Conservation (phyloP, 2,797 vertebrate species). For the Scleropages formosus region DNA sequence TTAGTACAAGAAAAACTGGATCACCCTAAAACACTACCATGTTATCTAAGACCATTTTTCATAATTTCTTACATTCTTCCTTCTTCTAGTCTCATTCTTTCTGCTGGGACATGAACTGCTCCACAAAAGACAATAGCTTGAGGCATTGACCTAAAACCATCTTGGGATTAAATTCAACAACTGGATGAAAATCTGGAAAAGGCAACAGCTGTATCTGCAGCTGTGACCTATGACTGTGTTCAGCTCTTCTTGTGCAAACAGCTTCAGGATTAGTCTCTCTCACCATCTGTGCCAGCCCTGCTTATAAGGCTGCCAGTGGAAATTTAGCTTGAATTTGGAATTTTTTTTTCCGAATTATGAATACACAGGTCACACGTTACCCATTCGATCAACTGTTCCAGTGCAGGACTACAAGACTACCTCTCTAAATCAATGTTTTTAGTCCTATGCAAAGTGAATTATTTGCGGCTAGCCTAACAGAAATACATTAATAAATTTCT, state of each 20-base stretch:
- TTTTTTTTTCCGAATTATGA: background rate
- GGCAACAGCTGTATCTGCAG: background rate
- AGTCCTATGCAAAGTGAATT: no score
- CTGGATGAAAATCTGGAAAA: constrained; percentile 3
- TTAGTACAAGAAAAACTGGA: no score
- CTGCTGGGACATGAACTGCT: background rate
- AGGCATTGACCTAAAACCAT: background rate
- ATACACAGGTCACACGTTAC: background rate
- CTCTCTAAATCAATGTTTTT: no score
- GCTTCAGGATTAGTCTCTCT: background rate
- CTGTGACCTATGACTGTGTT: background rate
- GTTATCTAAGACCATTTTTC: background rate
- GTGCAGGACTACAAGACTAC: no score
- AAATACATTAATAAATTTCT: background rate
- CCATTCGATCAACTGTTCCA: background rate
- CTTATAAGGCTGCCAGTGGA: no score
- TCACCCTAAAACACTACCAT: no score
- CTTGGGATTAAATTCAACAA: background rate
- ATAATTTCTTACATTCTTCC: background rate
- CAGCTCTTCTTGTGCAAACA: background rate
- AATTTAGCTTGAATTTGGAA: no score
- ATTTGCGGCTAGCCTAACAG: no score
- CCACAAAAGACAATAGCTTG: background rate
- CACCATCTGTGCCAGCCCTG: constrained; percentile 3
- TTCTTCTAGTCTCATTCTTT: background rate